Base-by-base conservation (phyloP, 1,140 invertebrate species). In the Reticulitermes speratus region DNA sequence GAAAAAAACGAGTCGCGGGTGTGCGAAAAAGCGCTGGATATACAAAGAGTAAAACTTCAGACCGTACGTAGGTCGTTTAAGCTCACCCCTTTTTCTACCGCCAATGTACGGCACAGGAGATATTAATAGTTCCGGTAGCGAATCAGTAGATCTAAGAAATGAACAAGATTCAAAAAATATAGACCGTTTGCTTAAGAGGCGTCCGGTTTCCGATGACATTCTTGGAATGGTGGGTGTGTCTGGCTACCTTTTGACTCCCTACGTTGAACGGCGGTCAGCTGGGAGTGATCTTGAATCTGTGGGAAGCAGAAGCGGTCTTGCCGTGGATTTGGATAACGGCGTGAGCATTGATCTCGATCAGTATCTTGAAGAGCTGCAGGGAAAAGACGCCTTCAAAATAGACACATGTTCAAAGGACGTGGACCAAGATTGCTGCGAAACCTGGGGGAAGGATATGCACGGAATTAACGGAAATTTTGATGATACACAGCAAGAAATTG, bases 141-240 rank as follows among this genome's bases (percentile, higher is more conserved):
- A 92, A 44, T 89, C 89, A 3, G 90, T 93, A 1, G 94, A 95
- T 86, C 90, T 94, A 23, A 90, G 93, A 44, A 92, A 93, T 88
- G 87, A 90, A 0, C 93, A 94, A 87, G 91, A 94, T 75, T 94
- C 95, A 89, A 55, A n/a, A 7, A 21, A 38, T 23, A 14, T 48
- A 32, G 86, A 86, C 19, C 92, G 93, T n/a, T 92, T 94, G 87
- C 88, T 95, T 19, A 96, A 95, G 88, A 91, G 95, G 81, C 91
- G 95, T 87, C 95, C 95, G 0, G 92, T 96, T 0, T 96, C 95
- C 23, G 95, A 95, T 88, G 91, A 92, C 25, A 90, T 91, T 12
- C 86, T 93, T 3, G 90, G 91, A 82, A 91, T 91, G 65, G 86
- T 91, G 0, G 90, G 92, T 59, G 93, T 94, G 88, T 52, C 59